Evolutionary conservation across 1,140 invertebrate species (phyloP), one percentile per base, ranked within the genome.

Genomic region (Monochamus saltuarius): DNA sequence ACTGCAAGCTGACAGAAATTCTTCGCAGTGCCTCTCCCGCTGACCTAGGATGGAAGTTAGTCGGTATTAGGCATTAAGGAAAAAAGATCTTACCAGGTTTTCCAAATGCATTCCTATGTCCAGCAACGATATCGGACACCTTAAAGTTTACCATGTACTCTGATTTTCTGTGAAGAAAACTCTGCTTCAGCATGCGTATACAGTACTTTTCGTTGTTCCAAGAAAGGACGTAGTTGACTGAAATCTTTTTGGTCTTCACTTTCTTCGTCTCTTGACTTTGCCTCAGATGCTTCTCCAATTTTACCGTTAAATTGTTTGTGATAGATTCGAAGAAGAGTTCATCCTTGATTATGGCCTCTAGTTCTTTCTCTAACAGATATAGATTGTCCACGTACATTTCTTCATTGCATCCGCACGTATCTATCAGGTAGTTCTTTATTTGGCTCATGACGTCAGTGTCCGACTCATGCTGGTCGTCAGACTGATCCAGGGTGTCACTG

Each of bases 121-220:
- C 73, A 13, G 56, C 38, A 8, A 76, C 37, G 4, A 74, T 17
- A 64, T 69, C 63, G 14, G 37, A 29, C 9, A 74, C 61, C 10
- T 56, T 63, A 43, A 65, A 71, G n/a, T 58, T 65, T 0, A 73
- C 59, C 49, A 54, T 62, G 10, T 66, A 55, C 59, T 76, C 75
- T 2, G 55, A 65, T 7, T 69, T 62, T 43, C 67, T 49, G 43
- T 75, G 65, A 35, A 57, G 56, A 61, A 76, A 75, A 17, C 57
- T 52, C 56, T 74, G 69, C 46, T 66, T 62, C 10, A 73, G 46
- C 29, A 76, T 69, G 11, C 66, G 56, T 4, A 70, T 70, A 0
- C 55, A 49, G 7, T 63, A 39, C 16, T 66, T n/a, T 50, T 70
- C 72, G 59, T 77, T 77, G 56, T 77, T 77, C 73, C 73, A 77